Conservation (phyloP, 1,140 invertebrate species). For the Andrena cerasifolii region DNA sequence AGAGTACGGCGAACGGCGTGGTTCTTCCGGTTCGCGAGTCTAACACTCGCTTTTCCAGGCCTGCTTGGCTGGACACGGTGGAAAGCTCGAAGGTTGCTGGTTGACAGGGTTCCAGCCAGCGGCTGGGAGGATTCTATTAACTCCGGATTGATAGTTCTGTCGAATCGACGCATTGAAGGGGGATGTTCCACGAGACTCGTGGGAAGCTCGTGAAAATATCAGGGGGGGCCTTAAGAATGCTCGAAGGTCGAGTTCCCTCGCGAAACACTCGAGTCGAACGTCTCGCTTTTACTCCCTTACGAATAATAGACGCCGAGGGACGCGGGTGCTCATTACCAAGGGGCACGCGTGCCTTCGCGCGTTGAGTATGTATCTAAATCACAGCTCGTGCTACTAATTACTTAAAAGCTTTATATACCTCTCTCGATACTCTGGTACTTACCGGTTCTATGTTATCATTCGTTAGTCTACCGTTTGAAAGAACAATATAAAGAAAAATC, state of each 20-base stretch:
- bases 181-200: neutral
- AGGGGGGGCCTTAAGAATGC: neutral
- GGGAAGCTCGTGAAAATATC: constrained; percentile 18
- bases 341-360: constrained; percentile 56
- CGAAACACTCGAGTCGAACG: constrained; percentile 29
- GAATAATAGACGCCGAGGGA: constrained; percentile 42
- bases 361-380: constrained; percentile 82
- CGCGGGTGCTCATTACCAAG: neutral
- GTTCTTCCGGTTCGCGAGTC: constrained; percentile 5
- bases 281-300: constrained; percentile 42
- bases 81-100: neutral
- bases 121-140: neutral
- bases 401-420: constrained; percentile 68
- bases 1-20: constrained; percentile 6
- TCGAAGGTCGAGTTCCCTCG: constrained; percentile 30
- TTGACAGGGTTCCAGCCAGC: neutral
- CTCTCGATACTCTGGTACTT: constrained; percentile 63
- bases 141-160: too few relatives aligned
- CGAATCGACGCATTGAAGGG: too few relatives aligned
- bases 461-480: constrained; percentile 43
- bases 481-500: constrained; percentile 15
- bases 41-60: neutral
- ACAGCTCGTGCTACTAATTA: constrained; percentile 83
- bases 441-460: constrained; percentile 54
- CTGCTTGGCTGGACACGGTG: neutral